These are phyloP conservation scores for Rhyacophila brunnea DNA, from an alignment of 1,140 invertebrate genomes.

Conservation along the genomic window DNA sequence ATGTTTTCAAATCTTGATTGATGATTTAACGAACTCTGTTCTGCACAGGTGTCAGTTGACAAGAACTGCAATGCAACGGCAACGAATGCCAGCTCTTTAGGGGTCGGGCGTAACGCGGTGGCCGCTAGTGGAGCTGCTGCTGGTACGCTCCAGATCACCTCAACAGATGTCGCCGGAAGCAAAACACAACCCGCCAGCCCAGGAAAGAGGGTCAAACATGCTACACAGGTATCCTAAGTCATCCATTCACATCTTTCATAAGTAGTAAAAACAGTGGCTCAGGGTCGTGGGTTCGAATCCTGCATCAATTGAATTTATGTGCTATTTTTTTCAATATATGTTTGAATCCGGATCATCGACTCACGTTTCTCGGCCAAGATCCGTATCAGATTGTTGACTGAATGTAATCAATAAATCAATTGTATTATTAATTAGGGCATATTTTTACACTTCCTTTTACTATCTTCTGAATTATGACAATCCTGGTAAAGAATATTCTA, in stretches of 20 bases:
- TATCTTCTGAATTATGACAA: no score
- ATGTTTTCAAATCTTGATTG: no score
- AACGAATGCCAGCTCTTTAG: constrained; percentile 35
- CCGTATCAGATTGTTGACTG: no score
- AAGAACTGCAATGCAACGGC: constrained; percentile 73
- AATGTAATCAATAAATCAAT: no score
- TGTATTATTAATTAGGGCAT: no score
- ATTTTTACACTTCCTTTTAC: no score
- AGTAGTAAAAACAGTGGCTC: background rate
- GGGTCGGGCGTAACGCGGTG: constrained; percentile 7
- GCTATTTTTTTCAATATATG: no score
- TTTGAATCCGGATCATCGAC: no score
- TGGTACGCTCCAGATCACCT: background rate
- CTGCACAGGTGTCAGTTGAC: constrained; percentile 48
- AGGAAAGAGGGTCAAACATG: constrained; percentile 31
- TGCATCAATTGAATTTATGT: no score
- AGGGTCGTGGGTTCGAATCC: background rate
- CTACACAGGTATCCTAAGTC: background rate
- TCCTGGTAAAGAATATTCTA: no score
- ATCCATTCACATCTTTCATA: background rate
- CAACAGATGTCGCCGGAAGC: constrained; percentile 4
- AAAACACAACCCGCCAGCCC: constrained; percentile 39
- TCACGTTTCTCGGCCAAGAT: no score
- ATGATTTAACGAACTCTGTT: no score
- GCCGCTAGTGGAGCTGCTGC: background rate